A percentile compares a stretch with the other conserved stretches of the same genome.
Conservation (phyloP, 2,888 invertebrate species). For the Temnothorax unifasciatus region DNA sequence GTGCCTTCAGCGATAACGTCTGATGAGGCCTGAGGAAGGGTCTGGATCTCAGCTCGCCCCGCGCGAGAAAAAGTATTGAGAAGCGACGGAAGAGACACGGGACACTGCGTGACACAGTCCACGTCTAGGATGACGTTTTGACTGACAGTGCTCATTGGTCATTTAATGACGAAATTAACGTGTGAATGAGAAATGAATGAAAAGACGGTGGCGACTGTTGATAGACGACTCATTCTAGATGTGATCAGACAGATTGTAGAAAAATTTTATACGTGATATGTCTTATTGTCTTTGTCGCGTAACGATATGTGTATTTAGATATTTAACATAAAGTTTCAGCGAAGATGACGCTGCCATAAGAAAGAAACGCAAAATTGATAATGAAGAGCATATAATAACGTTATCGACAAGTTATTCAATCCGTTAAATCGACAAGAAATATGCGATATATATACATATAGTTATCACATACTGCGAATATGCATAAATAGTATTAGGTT, state of each 20-base stretch:
- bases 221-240: background rate
- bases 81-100: background rate
- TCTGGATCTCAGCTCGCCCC: background rate
- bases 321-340: slow-evolving; percentile 8
- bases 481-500: background rate
- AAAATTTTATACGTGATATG: slow-evolving; percentile 30
- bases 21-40: slow-evolving; percentile 32
- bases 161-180: background rate
- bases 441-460: background rate
- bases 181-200: background rate
- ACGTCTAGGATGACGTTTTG: background rate
- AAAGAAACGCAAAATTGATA: background rate
- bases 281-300: slow-evolving; percentile 17
- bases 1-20: slow-evolving; percentile 57
- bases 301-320: background rate
- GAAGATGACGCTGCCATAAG: background rate
- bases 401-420: background rate
- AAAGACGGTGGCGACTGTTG: background rate
- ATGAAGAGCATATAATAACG: background rate
- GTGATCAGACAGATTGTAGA: slow-evolving; percentile 5
- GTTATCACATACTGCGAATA: background rate
- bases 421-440: background rate
- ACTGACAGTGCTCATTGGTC: background rate
- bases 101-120: background rate
- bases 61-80: background rate